A percentile compares a stretch with the other conserved stretches of the same genome.
Conservation (phyloP, 2,113 vertebrate species). For the Solenodon paradoxus region DNA sequence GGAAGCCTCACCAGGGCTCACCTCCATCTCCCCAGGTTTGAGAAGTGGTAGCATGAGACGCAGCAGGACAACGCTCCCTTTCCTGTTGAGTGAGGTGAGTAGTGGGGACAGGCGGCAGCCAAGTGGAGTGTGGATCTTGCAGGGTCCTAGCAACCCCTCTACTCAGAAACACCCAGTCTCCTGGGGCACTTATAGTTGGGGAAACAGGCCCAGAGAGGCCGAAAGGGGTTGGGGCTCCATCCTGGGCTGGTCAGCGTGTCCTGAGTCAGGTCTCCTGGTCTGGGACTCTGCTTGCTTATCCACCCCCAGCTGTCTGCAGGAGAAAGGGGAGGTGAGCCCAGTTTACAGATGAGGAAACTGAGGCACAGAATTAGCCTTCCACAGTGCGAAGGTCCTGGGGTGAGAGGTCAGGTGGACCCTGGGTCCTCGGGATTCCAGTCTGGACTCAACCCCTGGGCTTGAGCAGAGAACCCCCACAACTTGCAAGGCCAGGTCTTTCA, state of each 20-base stretch:
- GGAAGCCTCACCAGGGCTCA: not conserved
- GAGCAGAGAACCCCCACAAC: too few species aligned
- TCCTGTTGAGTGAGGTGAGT: slow-evolving; percentile 74
- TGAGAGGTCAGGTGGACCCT: not conserved
- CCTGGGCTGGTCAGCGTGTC: too few species aligned
- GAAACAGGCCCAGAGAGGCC: too few species aligned
- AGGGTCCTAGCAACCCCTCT: too few species aligned
- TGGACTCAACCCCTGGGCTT: not conserved
- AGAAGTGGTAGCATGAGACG: slow-evolving; percentile 44
- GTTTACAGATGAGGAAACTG: not conserved
- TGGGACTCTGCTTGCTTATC: not conserved
- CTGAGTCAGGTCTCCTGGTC: not conserved
- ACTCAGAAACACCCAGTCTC: too few species aligned
- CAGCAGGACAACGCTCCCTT: slow-evolving; percentile 62
- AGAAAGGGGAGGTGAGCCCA: not conserved
- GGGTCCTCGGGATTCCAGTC: not conserved
- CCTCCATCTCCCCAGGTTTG: not conserved
- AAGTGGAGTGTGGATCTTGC: too few species aligned
- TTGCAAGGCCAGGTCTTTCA: not conserved
- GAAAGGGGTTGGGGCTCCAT: too few species aligned
- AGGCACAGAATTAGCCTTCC: not conserved
- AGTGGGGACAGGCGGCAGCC: too few species aligned
- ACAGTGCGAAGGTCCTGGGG: too few species aligned
- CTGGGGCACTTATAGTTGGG: too few species aligned
- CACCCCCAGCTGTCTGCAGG: not conserved